Conservation (phyloP, 2,888 invertebrate genomes). For the Watsonalla cultraria region DNA sequence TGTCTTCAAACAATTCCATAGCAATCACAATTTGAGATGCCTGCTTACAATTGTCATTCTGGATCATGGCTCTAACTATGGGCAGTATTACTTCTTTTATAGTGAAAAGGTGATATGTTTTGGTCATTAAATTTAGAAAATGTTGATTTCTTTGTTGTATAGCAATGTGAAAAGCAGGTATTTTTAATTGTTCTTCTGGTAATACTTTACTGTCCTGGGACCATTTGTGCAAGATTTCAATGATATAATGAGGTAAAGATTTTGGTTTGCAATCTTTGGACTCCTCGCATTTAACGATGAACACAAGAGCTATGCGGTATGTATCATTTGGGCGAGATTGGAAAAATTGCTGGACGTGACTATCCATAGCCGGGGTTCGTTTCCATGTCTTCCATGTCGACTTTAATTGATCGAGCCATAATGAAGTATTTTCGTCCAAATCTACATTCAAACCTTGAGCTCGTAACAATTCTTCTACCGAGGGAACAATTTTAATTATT, state of each 20-base stretch:
- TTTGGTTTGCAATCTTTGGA: slow-evolving; percentile 81
- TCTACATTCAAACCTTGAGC: slow-evolving; percentile 59
- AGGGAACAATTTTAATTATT: slow-evolving; percentile 69
- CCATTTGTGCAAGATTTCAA: slow-evolving; percentile 80
- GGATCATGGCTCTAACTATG: slow-evolving; percentile 75
- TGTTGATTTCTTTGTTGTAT: slow-evolving; percentile 82
- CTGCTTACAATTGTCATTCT: slow-evolving; percentile 82
- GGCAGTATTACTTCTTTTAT: slow-evolving; percentile 81
- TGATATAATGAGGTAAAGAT: slow-evolving; percentile 79
- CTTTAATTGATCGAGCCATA: slow-evolving; percentile 67
- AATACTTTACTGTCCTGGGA: slow-evolving; percentile 46
- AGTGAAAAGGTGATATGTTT: slow-evolving; percentile 80
- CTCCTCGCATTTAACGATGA: slow-evolving; percentile 81
- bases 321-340: slow-evolving; percentile 72
- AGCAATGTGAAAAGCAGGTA: slow-evolving; percentile 85
- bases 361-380: slow-evolving; percentile 72
- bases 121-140: slow-evolving; percentile 81
- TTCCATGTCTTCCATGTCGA: slow-evolving; percentile 74
- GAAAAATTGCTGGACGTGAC: slow-evolving; percentile 69
- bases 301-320: slow-evolving; percentile 76
- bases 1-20: slow-evolving; percentile 82
- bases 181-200: slow-evolving; percentile 78
- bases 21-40: slow-evolving; percentile 85
- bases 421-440: slow-evolving; percentile 50
- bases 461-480: slow-evolving; percentile 60